phyloP scores from a whole-genome alignment of 2,113 vertebrate species.

The Ibidorhyncha struthersii region DNA sequence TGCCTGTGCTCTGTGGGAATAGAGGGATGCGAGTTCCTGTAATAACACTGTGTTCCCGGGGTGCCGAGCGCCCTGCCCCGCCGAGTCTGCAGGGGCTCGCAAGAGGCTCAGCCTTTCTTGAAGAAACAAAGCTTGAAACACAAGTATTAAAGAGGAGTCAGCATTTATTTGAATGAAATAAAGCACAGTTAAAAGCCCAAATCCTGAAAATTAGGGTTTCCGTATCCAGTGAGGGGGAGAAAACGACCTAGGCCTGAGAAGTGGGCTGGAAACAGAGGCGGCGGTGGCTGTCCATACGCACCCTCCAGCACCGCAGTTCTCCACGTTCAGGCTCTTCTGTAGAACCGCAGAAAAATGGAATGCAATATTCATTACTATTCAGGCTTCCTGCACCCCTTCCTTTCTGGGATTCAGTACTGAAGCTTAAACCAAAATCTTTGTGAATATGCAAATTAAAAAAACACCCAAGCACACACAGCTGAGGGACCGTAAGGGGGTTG shows the following conservation, averaged over 20 bases:
- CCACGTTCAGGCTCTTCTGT: neutral
- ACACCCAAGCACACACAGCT: neutral
- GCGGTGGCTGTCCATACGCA: rapidly evolving
- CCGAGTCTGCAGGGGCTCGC: rapidly evolving
- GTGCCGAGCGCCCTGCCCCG: neutral
- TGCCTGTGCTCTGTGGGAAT: neutral
- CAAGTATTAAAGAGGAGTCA: neutral
- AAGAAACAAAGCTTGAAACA: neutral
- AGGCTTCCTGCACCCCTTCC: neutral
- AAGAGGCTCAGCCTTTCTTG: neutral
- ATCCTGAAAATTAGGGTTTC: neutral
- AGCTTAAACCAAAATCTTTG: neutral
- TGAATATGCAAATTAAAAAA: neutral
- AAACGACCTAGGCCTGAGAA: neutral
- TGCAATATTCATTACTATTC: neutral
- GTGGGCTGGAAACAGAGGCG: neutral
- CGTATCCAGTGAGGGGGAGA: neutral
- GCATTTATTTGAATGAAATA: neutral
- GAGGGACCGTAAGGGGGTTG: neutral
- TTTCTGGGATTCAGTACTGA: neutral
- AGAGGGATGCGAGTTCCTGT: neutral
- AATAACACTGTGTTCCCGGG: neutral
- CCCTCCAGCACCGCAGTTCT: neutral
- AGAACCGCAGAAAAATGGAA: neutral
- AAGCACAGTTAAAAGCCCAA: neutral